Evolutionary conservation across 2,888 invertebrate genomes (phyloP).

Genomic region (Panopea generosa): DNA sequence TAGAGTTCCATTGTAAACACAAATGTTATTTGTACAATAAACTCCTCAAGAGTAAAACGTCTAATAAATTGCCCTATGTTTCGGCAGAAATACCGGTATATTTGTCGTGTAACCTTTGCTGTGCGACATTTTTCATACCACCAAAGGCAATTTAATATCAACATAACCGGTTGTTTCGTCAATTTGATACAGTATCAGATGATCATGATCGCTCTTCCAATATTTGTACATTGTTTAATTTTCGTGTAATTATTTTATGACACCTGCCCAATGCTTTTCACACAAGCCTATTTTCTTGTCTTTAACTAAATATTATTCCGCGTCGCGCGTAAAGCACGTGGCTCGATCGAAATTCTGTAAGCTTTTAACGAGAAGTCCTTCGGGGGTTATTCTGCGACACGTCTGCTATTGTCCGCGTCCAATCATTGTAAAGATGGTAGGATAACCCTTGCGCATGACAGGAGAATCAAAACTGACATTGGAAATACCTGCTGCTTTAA

Average conservation of each 20-base stretch:
- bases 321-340: slow-evolving; percentile 51
- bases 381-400: slow-evolving; percentile 50
- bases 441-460: slow-evolving; percentile 58
- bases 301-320: slow-evolving; percentile 46
- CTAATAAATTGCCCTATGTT: too few relatives aligned
- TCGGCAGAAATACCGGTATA: too few relatives aligned
- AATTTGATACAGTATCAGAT: too few relatives aligned
- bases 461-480: slow-evolving; percentile 43
- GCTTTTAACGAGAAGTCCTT: slow-evolving; percentile 44
- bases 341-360: slow-evolving; percentile 43
- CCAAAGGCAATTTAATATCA: too few relatives aligned
- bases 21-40: too few relatives aligned
- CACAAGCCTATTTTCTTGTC: slow-evolving; percentile 40
- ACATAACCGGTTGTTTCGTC: too few relatives aligned
- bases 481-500: slow-evolving; percentile 57
- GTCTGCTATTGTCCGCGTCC: slow-evolving; percentile 51
- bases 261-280: slow-evolving; percentile 47
- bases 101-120: too few relatives aligned
- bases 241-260: slow-evolving; percentile 36
- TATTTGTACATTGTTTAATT: slow-evolving; percentile 30
- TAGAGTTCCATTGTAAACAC: too few relatives aligned
- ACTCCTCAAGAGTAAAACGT: too few relatives aligned
- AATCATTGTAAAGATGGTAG: slow-evolving; percentile 49
- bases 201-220: too few relatives aligned
- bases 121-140: too few relatives aligned